These are phyloP conservation scores for Carpatolechia fugitivella DNA, from an alignment of 2,888 invertebrate genomes.

Conservation along the genomic window DNA sequence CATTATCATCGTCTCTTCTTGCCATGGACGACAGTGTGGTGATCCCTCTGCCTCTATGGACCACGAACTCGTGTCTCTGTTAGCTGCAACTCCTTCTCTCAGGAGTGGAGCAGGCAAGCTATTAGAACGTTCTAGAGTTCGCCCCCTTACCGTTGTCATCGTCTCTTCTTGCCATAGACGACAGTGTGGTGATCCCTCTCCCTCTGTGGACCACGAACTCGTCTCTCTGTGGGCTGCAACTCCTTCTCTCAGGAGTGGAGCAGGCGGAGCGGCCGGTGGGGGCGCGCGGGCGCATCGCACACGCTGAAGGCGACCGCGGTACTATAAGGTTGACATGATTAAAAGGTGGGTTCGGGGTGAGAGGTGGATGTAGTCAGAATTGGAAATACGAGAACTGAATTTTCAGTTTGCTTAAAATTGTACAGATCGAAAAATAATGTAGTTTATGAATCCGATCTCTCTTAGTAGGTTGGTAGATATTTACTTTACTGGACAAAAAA, in stretches of 20 bases:
- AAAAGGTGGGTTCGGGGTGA: background rate
- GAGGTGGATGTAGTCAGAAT: no score
- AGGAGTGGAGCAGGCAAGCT: conserved; percentile 66
- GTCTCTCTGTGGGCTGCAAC: conserved; percentile 76
- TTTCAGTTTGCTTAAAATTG: no score
- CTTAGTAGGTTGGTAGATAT: no score
- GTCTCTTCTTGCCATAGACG: conserved; percentile 69
- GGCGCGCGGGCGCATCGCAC: conserved; percentile 41
- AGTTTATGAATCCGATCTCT: no score
- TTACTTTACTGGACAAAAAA: no score
- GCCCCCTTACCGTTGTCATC: conserved; percentile 35
- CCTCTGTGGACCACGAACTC: conserved; percentile 91
- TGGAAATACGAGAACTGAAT: no score
- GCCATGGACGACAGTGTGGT: conserved; percentile 75
- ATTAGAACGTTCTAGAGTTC: conserved; percentile 10
- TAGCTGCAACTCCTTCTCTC: conserved; percentile 62
- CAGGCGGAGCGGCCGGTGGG: conserved; percentile 54
- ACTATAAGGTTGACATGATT: conserved; percentile 45
- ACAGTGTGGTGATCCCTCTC: conserved; percentile 87
- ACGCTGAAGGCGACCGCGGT: conserved; percentile 71
- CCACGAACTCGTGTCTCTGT: conserved; percentile 86
- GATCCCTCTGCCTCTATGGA: conserved; percentile 88
- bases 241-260: conserved; percentile 65
- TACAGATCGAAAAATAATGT: no score
- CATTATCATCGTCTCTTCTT: conserved; percentile 50